A percentile compares a stretch with the other conserved stretches of the same genome.
Evolutionary conservation across 2,888 invertebrate species (phyloP).

Genomic region (Protonemura montana): DNA sequence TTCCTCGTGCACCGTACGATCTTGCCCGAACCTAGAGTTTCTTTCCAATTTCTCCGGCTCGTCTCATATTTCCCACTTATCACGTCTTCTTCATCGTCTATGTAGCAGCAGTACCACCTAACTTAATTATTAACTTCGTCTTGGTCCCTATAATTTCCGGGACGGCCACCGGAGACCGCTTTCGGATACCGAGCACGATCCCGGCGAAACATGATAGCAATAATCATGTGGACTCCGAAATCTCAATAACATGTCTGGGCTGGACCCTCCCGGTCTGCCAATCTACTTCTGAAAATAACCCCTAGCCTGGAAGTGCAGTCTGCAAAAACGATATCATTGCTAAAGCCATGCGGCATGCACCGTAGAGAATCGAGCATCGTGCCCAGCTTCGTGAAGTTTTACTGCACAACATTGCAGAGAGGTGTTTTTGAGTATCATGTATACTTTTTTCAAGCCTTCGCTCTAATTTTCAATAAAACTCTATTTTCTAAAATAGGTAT

Average conservation of each 20-base stretch:
- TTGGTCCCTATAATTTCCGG: conserved; percentile 36
- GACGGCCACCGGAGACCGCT: conserved; percentile 21
- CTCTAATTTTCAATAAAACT: too few species aligned
- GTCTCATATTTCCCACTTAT: conserved; percentile 29
- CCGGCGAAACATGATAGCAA: neutral
- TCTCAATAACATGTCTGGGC: neutral
- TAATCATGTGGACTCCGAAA: conserved; percentile 25
- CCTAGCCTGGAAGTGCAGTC: neutral
- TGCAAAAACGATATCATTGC: neutral
- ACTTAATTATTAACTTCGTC: conserved; percentile 40
- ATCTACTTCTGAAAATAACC: too few species aligned
- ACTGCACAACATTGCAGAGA: too few species aligned
- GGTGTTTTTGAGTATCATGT: too few species aligned
- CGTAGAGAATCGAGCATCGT: neutral
- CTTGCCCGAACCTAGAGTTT: too few species aligned
- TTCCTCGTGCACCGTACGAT: conserved; percentile 9
- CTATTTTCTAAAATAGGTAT: too few species aligned
- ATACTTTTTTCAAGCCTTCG: too few species aligned
- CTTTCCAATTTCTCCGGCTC: neutral
- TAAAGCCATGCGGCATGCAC: neutral
- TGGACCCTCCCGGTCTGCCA: neutral
- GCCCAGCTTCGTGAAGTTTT: too few species aligned
- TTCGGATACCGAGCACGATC: conserved; percentile 28
- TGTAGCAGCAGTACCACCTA: neutral
- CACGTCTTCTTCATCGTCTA: conserved; percentile 1